Conservation (phyloP, 2,113 vertebrate genomes). For the Hypanus sabinus region DNA sequence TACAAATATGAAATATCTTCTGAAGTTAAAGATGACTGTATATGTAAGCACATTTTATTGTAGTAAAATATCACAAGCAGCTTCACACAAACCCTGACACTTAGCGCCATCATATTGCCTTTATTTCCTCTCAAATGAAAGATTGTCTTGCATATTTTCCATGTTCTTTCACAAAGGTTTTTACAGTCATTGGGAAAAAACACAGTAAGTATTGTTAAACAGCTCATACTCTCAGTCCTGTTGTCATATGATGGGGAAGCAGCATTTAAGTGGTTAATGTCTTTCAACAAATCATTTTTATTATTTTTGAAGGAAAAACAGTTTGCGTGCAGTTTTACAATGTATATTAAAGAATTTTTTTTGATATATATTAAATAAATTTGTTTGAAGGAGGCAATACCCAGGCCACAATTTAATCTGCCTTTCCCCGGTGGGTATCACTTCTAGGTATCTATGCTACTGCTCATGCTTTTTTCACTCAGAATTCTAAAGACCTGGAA, state of each 20-base stretch:
- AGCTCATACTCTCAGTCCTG: no score
- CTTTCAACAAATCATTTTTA: neutral
- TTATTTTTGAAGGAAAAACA: slow-evolving; percentile 11
- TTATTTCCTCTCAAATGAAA: neutral
- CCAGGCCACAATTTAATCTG: neutral
- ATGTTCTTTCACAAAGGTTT: neutral
- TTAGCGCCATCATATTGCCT: neutral
- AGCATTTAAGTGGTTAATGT: neutral
- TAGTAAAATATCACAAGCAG: no score
- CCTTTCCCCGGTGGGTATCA: no score
- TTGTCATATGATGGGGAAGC: neutral
- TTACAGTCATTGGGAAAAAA: neutral
- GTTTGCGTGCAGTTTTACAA: neutral
- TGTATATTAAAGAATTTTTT: neutral
- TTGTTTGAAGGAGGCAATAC: neutral
- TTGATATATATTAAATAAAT: slow-evolving; percentile 16
- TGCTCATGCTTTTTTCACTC: neutral
- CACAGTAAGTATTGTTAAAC: neutral
- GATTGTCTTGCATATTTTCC: neutral
- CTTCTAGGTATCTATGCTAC: neutral
- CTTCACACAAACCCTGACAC: no score
- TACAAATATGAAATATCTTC: neutral
- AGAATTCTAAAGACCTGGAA: neutral
- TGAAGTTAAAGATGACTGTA: neutral
- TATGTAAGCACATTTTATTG: no score